These are phyloP conservation scores for Diachrysia chrysitis DNA, from an alignment of 2,888 invertebrate species.

Conservation along the genomic window DNA sequence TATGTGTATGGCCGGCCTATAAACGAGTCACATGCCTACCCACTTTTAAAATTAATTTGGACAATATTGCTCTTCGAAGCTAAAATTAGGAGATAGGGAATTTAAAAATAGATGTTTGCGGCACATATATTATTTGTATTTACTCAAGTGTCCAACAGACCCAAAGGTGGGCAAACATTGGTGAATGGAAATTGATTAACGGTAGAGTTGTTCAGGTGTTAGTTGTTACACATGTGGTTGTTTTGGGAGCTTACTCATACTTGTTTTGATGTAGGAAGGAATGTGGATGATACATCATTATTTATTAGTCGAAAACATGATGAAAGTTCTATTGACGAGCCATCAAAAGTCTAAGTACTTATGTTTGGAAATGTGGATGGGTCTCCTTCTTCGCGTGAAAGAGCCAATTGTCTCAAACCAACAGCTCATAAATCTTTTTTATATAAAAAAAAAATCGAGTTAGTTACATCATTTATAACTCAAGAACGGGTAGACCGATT, in stretches of 20 bases:
- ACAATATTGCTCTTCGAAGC: too few species aligned
- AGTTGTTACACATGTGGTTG: slow-evolving; percentile 39
- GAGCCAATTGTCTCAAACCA: too few species aligned
- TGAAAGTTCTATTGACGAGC: not conserved
- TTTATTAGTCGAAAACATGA: not conserved
- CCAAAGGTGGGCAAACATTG: slow-evolving; percentile 38
- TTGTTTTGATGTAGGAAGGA: slow-evolving; percentile 11
- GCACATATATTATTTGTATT: slow-evolving; percentile 30
- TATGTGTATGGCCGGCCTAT: too few species aligned
- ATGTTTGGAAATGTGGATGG: too few species aligned
- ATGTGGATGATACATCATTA: slow-evolving; percentile 2
- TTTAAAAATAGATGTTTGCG: not conserved
- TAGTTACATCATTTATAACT: too few species aligned
- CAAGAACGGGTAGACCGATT: too few species aligned
- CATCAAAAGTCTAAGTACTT: too few species aligned
- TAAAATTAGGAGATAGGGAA: not conserved
- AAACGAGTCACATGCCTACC: too few species aligned
- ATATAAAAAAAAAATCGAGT: too few species aligned
- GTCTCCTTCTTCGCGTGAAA: too few species aligned
- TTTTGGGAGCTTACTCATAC: slow-evolving; percentile 42
- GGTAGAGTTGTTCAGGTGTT: slow-evolving; percentile 46
- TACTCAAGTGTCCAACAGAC: slow-evolving; percentile 42
- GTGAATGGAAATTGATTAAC: slow-evolving; percentile 59
- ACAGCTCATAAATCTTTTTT: too few species aligned
- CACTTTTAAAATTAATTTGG: too few species aligned